Evolutionary conservation across 2,113 vertebrate genomes (phyloP).

Genomic region (Steatornis caripensis): DNA sequence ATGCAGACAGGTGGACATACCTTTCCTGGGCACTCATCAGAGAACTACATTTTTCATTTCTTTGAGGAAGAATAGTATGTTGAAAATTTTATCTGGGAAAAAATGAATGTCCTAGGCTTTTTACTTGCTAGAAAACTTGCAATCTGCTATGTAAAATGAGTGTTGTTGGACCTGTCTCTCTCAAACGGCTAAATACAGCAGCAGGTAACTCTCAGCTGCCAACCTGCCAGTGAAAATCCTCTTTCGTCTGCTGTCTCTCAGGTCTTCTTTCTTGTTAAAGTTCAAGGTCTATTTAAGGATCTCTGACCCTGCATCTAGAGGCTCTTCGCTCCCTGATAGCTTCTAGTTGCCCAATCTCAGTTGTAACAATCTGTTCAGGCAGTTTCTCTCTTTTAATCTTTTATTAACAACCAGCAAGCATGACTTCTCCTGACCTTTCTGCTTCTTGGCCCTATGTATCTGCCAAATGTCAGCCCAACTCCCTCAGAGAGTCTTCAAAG

Average conservation of each 20-base stretch:
- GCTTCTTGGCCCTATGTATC: background rate
- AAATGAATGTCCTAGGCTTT: background rate
- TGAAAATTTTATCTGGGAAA: background rate
- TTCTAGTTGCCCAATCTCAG: background rate
- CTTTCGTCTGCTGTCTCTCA: background rate
- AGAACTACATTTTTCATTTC: background rate
- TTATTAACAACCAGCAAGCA: background rate
- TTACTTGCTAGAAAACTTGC: background rate
- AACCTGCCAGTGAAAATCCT: background rate
- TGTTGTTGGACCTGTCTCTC: background rate
- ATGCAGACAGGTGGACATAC: background rate
- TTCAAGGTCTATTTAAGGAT: background rate
- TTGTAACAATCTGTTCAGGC: background rate
- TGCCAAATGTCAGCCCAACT: background rate
- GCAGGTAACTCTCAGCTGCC: background rate
- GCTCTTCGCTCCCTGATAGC: background rate
- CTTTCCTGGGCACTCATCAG: background rate
- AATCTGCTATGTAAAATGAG: background rate
- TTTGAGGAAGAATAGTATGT: background rate
- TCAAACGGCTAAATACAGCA: background rate
- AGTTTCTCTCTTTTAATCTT: background rate
- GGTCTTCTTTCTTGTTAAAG: background rate
- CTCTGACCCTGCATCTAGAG: background rate
- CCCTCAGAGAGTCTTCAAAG: background rate
- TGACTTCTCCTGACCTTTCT: background rate